phyloP scores from a whole-genome alignment of 92 coral and sea anemone species.

The Zoanthus gigantus region DNA sequence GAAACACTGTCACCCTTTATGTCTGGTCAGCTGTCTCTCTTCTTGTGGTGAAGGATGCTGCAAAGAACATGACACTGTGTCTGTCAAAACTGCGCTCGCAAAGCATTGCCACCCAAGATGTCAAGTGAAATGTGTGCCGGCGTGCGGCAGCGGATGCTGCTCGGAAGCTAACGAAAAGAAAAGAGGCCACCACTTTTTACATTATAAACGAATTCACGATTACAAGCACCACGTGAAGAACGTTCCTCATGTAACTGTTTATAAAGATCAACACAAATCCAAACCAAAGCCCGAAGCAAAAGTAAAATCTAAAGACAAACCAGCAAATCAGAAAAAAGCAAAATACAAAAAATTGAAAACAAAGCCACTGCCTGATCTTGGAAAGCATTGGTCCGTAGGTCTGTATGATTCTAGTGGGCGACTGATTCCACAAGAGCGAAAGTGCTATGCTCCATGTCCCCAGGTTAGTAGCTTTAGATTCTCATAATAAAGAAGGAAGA shows the following conservation, averaged over 20 bases:
- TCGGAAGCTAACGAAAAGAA: constrained; percentile 77
- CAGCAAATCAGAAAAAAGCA: not conserved
- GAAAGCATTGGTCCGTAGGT: constrained; percentile 46
- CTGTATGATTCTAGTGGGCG: constrained; percentile 16
- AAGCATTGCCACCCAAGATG: constrained; percentile 91
- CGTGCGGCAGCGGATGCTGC: constrained; percentile 97
- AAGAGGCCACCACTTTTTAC: constrained; percentile 73
- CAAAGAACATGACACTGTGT: constrained; percentile 80
- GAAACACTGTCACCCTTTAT: constrained; percentile 84
- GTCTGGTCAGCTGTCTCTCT: constrained; percentile 79
- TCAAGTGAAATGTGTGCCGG: constrained; percentile 68
- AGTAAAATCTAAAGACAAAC: constrained; percentile 10
- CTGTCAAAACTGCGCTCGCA: constrained; percentile 78
- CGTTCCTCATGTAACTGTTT: constrained; percentile 23
- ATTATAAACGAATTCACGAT: constrained; percentile 67
- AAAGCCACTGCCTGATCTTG: constrained; percentile 29
- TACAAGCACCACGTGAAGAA: constrained; percentile 33
- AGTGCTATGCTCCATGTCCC: constrained; percentile 78
- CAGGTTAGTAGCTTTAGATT: constrained; percentile 49
- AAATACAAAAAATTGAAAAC: constrained; percentile 14
- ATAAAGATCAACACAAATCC: constrained; percentile 60
- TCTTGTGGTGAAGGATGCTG: constrained; percentile 96
- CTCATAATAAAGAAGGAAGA: too few relatives aligned
- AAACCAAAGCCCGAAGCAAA: not conserved
- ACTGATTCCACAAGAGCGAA: constrained; percentile 65